These are phyloP conservation scores for Riptortus pedestris DNA, from an alignment of 1,140 invertebrate genomes.

Conservation along the genomic window DNA sequence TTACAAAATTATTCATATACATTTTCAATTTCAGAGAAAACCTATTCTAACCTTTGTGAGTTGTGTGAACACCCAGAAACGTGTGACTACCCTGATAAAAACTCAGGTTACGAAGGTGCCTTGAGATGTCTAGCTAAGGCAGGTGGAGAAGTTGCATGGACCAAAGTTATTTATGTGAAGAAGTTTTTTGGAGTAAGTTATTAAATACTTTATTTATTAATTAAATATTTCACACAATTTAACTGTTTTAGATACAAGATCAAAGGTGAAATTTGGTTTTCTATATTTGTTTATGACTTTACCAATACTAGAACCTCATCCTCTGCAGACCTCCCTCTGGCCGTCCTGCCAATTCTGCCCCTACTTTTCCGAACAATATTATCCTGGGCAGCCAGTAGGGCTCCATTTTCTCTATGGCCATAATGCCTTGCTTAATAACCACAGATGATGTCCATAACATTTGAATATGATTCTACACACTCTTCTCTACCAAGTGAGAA, in stretches of 20 bases:
- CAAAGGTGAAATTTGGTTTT: background rate
- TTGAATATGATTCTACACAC: no score
- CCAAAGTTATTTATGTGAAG: slow-evolving; percentile 65
- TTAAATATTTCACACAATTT: background rate
- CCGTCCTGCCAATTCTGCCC: no score
- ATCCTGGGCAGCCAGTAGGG: no score
- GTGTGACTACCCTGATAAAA: slow-evolving; percentile 72
- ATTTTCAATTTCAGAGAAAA: slow-evolving; percentile 48
- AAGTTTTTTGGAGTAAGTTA: slow-evolving; percentile 57
- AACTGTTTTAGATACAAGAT: background rate
- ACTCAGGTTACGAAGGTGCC: slow-evolving; percentile 72
- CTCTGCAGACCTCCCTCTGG: no score
- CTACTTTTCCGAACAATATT: no score
- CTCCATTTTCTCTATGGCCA: no score
- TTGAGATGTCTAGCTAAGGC: slow-evolving; percentile 68
- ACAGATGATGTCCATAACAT: no score
- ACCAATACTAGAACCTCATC: no score
- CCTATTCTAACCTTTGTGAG: slow-evolving; percentile 59
- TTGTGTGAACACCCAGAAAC: slow-evolving; percentile 58
- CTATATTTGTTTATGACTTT: background rate
- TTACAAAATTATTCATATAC: no score
- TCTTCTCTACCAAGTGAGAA: no score
- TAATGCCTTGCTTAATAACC: no score
- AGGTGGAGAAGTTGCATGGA: slow-evolving; percentile 71
- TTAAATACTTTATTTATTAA: background rate